These are phyloP conservation scores for Morpho deidamia DNA, from an alignment of 2,888 invertebrate species.

Conservation along the genomic window DNA sequence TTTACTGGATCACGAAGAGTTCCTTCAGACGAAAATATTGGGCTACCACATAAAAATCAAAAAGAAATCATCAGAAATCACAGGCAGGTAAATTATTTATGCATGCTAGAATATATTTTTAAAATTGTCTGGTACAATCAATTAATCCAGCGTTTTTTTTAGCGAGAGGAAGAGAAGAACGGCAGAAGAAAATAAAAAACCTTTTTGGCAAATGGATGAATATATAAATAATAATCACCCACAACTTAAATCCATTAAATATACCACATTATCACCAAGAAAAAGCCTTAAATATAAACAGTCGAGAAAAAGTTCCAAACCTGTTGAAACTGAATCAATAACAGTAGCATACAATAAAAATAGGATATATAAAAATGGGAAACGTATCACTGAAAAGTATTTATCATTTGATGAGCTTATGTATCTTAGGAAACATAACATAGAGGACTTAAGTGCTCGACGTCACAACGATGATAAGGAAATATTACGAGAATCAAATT, in stretches of 20 bases:
- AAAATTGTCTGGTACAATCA: too few species aligned
- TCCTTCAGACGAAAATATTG: not conserved
- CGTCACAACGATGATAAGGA: slow-evolving; percentile 31
- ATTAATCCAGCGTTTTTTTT: slow-evolving; percentile 19
- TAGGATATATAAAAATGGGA: slow-evolving; percentile 15
- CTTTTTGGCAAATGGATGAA: slow-evolving; percentile 58
- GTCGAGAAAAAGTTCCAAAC: slow-evolving; percentile 31
- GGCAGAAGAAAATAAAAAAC: slow-evolving; percentile 37
- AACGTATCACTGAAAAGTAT: slow-evolving; percentile 53
- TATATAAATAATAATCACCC: slow-evolving; percentile 34
- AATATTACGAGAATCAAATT: slow-evolving; percentile 30
- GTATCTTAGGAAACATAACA: slow-evolving; percentile 54
- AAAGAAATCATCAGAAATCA: slow-evolving; percentile 30
- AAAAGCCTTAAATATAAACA: slow-evolving; percentile 23
- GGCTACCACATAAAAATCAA: slow-evolving; percentile 9
- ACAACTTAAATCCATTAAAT: slow-evolving; percentile 47
- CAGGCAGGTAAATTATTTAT: slow-evolving; percentile 35
- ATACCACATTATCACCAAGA: slow-evolving; percentile 50
- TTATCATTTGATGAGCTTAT: slow-evolving; percentile 69
- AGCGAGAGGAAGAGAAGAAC: slow-evolving; percentile 47
- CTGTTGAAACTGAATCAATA: slow-evolving; percentile 47
- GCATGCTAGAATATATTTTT: not conserved
- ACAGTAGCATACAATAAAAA: slow-evolving; percentile 40
- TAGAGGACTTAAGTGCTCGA: slow-evolving; percentile 16
- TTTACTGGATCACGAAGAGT: not conserved